phyloP scores from a whole-genome alignment of 2,797 vertebrate species.

The Enteromius thamalakanensis region DNA sequence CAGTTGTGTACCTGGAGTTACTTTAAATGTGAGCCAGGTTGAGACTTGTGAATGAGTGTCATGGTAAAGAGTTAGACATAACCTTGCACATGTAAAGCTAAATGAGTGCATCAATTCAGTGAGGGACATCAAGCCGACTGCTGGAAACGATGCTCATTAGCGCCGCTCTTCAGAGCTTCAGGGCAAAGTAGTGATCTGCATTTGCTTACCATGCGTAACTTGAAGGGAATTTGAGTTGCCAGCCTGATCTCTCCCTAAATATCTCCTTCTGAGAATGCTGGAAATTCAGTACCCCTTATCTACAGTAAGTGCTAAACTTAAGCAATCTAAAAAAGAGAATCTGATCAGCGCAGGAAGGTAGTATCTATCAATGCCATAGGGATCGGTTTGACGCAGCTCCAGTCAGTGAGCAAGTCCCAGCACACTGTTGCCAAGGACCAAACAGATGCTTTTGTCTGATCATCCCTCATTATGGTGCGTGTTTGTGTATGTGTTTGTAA shows the following conservation, averaged over 20 bases:
- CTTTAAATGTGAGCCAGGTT: neutral
- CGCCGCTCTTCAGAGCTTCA: neutral
- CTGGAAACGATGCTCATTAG: neutral
- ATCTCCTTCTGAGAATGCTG: constrained; percentile 17
- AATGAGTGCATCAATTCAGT: neutral
- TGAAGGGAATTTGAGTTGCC: constrained; percentile 2
- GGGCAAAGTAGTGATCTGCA: neutral
- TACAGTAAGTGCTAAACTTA: neutral
- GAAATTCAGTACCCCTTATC: neutral
- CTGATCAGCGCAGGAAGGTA: constrained; percentile 24
- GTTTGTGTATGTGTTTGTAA: constrained; percentile 1
- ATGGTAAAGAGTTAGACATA: constrained; percentile 3
- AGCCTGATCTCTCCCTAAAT: constrained; percentile 4
- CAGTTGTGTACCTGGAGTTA: neutral
- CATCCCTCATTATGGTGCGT: constrained; percentile 5
- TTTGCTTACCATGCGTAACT: constrained; percentile 8
- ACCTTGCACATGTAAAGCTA: neutral
- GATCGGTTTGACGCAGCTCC: constrained; percentile 7
- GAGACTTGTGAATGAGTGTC: neutral
- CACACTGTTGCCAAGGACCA: neutral
- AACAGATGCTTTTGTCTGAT: constrained; percentile 40
- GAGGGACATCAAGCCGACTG: neutral
- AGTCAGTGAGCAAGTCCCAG: constrained; percentile 17
- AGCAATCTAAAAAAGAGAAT: neutral
- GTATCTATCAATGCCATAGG: neutral